Conservation (phyloP, 1,140 invertebrate genomes). For the Brachionus sp. region DNA sequence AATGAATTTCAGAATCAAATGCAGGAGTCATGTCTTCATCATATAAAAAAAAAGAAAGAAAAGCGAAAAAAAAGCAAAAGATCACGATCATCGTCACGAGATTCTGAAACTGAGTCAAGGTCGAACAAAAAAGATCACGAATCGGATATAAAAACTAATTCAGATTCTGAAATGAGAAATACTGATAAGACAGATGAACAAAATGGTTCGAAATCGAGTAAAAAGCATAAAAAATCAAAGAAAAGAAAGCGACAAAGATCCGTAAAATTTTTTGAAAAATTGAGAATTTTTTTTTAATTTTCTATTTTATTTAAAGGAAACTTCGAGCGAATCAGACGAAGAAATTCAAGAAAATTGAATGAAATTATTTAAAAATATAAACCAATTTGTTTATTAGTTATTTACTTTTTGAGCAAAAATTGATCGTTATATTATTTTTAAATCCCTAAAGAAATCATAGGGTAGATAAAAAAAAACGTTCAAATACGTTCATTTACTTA, state of each 20-base stretch:
- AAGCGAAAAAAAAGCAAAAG: constrained; percentile 39
- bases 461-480: no score
- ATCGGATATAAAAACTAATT: background rate
- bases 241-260: constrained; percentile 40
- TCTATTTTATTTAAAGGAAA: background rate
- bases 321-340: constrained; percentile 17
- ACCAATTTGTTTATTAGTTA: background rate
- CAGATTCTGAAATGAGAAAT: background rate
- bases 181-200: background rate
- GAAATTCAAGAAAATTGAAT: constrained; percentile 28
- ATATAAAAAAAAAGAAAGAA: constrained; percentile 44
- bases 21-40: constrained; percentile 29
- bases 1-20: constrained; percentile 23
- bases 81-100: constrained; percentile 2
- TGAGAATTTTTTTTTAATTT: background rate
- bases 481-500: no score
- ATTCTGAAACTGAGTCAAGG: background rate
- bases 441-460: no score
- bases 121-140: background rate
- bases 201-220: background rate
- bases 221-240: constrained; percentile 44
- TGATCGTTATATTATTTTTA: background rate
- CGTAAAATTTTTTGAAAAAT: background rate
- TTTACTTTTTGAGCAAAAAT: background rate
- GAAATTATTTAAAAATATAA: background rate